Conservation (phyloP, 2,113 vertebrate genomes). For the Oplegnathus fasciatus region DNA sequence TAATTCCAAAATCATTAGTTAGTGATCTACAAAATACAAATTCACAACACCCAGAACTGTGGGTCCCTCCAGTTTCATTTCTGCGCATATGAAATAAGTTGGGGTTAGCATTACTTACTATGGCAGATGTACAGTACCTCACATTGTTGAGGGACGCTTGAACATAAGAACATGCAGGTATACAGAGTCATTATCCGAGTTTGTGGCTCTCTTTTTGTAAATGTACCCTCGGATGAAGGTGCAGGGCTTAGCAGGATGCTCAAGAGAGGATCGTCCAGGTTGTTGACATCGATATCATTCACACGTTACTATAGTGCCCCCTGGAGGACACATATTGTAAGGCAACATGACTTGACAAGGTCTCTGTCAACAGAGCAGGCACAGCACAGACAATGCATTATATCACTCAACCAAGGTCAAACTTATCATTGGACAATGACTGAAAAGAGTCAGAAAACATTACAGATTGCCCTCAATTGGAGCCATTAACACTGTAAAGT, state of each 20-base stretch:
- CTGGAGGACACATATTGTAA: slow-evolving; percentile 63
- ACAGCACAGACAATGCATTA: neutral
- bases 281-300: neutral
- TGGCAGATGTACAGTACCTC: slow-evolving; percentile 14
- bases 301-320: slow-evolving; percentile 57
- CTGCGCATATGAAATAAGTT: slow-evolving; percentile 38
- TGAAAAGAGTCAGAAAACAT: neutral
- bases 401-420: slow-evolving; percentile 4
- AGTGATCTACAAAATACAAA: slow-evolving; percentile 55
- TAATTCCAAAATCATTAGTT: slow-evolving; percentile 74
- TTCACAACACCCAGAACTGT: slow-evolving; percentile 23
- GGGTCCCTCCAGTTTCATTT: slow-evolving; percentile 33
- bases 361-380: slow-evolving; percentile 39
- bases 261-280: neutral
- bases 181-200: neutral
- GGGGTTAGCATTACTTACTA: slow-evolving; percentile 3
- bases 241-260: neutral
- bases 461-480: neutral
- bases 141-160: neutral
- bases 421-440: neutral
- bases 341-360: slow-evolving; percentile 46
- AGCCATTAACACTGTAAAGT: slow-evolving; percentile 1
- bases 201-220: neutral
- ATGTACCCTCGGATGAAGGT: slow-evolving; percentile 4
- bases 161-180: slow-evolving; percentile 17